These are phyloP conservation scores for Aphidius gifuensis DNA, from an alignment of 1,140 invertebrate genomes.

Conservation along the genomic window DNA sequence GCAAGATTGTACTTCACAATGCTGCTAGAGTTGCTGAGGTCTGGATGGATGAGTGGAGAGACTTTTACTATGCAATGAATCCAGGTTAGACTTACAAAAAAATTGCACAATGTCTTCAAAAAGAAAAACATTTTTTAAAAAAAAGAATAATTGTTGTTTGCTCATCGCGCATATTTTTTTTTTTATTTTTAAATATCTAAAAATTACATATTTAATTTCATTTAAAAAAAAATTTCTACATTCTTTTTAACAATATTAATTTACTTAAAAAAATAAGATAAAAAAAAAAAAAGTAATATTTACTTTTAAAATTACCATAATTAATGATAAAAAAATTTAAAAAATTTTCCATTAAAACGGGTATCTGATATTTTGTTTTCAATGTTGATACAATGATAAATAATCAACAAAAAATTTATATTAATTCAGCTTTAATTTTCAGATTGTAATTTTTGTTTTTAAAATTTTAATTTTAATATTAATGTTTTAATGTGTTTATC, in stretches of 20 bases:
- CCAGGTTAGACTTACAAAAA: constrained; percentile 73
- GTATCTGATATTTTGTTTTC: constrained; percentile 24
- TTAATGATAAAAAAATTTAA: too few relatives aligned
- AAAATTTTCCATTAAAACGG: constrained; percentile 19
- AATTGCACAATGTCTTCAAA: constrained; percentile 10
- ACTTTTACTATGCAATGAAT: constrained; percentile 98
- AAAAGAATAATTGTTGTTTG: neutral
- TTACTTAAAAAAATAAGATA: too few relatives aligned
- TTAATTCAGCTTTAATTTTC: too few relatives aligned
- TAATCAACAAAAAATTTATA: neutral
- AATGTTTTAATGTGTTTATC: neutral
- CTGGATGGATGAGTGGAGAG: constrained; percentile 98
- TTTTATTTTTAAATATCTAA: too few relatives aligned
- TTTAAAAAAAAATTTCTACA: too few relatives aligned
- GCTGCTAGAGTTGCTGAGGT: constrained; percentile 94
- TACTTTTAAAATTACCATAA: too few relatives aligned
- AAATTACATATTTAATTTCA: too few relatives aligned
- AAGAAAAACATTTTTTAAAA: neutral
- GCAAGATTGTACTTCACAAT: constrained; percentile 95
- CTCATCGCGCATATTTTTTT: neutral
- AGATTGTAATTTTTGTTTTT: neutral
- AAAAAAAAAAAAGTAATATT: too few relatives aligned
- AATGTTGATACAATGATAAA: neutral
- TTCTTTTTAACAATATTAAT: constrained; percentile 9
- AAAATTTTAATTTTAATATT: neutral